Conservation (phyloP, 2,797 vertebrate species). For the Sitta carolinensis region DNA sequence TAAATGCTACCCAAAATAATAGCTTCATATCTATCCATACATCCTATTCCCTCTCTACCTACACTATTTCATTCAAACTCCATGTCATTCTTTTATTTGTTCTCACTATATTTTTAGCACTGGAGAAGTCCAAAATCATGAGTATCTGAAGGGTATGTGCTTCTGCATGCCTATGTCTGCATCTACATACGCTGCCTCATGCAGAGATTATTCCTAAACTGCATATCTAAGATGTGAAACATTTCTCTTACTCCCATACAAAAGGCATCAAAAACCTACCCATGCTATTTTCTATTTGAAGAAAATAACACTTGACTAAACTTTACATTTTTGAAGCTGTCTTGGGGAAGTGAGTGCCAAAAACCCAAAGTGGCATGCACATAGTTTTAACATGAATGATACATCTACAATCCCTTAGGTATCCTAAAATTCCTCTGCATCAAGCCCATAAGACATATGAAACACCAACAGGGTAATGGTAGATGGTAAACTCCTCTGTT, state of each 20-base stretch:
- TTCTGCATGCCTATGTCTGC: fast-evolving
- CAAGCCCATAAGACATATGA: not conserved
- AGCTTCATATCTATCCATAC: not conserved
- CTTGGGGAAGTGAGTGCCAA: not conserved
- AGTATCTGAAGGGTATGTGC: not conserved
- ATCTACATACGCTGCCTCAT: not conserved
- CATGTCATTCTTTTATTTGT: not conserved
- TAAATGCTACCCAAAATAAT: not conserved
- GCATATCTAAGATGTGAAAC: not conserved
- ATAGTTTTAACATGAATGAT: not conserved
- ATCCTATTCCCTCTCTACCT: not conserved
- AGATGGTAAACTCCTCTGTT: not conserved
- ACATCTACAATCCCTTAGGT: not conserved
- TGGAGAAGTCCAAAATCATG: not conserved
- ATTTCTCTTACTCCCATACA: not conserved
- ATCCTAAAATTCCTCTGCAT: not conserved
- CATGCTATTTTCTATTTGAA: not conserved
- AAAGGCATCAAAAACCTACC: not conserved
- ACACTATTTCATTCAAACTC: not conserved
- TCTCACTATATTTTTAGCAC: constrained; percentile 4
- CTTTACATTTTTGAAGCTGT: constrained; percentile 12
- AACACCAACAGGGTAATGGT: not conserved
- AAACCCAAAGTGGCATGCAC: not conserved
- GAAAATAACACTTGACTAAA: constrained; percentile 26
- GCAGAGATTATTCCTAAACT: not conserved